A percentile compares a stretch with the other conserved stretches of the same genome.
phyloP scores from a whole-genome alignment of 2,797 vertebrate species.

The Petrocephalus schoutedeni region DNA sequence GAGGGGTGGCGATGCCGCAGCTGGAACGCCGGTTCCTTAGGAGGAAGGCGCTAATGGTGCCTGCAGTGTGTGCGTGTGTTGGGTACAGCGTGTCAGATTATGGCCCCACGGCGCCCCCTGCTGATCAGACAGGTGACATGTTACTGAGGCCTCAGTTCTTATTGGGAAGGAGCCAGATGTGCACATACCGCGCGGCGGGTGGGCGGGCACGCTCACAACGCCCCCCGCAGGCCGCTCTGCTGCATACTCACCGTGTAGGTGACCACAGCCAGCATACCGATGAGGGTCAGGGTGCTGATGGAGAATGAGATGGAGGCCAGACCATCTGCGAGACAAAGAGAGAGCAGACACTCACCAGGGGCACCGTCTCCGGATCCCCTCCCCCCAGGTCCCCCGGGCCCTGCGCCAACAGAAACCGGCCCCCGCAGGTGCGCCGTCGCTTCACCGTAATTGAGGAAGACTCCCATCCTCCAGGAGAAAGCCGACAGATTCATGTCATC shows the following conservation, averaged over 20 bases:
- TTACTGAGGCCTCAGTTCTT: not conserved
- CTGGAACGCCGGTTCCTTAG: conserved; percentile 35
- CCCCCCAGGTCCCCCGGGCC: not conserved
- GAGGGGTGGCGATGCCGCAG: conserved; percentile 16
- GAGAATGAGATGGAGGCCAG: conserved; percentile 90
- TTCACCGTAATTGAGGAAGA: conserved; percentile 28
- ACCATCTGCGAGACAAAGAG: conserved; percentile 69
- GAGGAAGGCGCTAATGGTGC: conserved; percentile 34
- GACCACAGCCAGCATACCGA: conserved; percentile 97
- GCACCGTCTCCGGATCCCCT: not conserved
- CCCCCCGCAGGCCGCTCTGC: conserved; percentile 40
- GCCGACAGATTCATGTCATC: conserved; percentile 59
- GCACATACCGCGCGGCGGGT: not conserved
- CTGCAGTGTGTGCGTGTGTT: not conserved
- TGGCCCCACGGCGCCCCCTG: not conserved
- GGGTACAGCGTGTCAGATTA: not conserved
- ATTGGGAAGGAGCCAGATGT: not conserved
- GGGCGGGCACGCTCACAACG: conserved; percentile 28
- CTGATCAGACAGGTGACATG: not conserved
- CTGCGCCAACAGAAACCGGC: not conserved
- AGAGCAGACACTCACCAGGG: not conserved
- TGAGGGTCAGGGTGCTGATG: conserved; percentile 93
- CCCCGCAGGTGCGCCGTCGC: not conserved
- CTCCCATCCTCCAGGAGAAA: conserved; percentile 46
- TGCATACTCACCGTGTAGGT: conserved; percentile 90